These are phyloP conservation scores for Drosophila auraria DNA, from an alignment of 1,140 invertebrate genomes.

Conservation along the genomic window DNA sequence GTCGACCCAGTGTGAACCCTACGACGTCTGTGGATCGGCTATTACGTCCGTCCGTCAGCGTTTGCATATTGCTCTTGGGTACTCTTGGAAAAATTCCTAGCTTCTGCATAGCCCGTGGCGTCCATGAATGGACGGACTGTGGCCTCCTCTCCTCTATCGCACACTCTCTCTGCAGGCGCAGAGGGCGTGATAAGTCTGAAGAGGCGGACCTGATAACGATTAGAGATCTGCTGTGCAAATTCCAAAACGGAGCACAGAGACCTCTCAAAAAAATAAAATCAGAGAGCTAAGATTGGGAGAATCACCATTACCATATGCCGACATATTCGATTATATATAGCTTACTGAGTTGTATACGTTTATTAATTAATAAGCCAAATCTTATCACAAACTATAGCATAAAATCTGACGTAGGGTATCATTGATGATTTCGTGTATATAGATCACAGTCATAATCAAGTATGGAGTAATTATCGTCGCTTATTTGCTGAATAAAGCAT, in stretches of 20 bases:
- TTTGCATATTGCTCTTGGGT: slow-evolving; percentile 27
- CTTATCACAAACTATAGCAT: slow-evolving; percentile 16
- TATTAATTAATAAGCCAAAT: not conserved
- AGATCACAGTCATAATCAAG: slow-evolving; percentile 15
- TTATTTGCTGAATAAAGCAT: slow-evolving; percentile 7
- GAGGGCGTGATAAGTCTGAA: slow-evolving; percentile 29
- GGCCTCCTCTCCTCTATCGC: slow-evolving; percentile 2
- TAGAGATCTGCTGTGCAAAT: slow-evolving; percentile 22
- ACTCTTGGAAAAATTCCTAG: slow-evolving; percentile 40
- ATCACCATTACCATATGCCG: slow-evolving; percentile 7
- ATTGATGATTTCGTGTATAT: slow-evolving; percentile 5
- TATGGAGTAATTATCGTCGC: not conserved
- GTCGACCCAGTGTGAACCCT: slow-evolving; percentile 57
- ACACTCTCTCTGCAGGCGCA: slow-evolving; percentile 29
- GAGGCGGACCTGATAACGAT: slow-evolving; percentile 23
- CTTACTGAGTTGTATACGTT: not conserved
- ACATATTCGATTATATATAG: slow-evolving; percentile 12
- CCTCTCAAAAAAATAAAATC: slow-evolving; percentile 12
- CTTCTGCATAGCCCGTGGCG: slow-evolving; percentile 22
- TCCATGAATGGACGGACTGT: slow-evolving; percentile 22
- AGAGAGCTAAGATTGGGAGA: slow-evolving; percentile 11
- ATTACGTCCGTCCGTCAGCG: slow-evolving; percentile 34
- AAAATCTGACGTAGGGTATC: slow-evolving; percentile 14
- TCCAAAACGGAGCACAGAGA: slow-evolving; percentile 17
- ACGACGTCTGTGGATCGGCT: slow-evolving; percentile 22